Evolutionary conservation across 37 sponge, comb jelly and placozoan species (phyloP).

Genomic region (Crambe crambe): DNA sequence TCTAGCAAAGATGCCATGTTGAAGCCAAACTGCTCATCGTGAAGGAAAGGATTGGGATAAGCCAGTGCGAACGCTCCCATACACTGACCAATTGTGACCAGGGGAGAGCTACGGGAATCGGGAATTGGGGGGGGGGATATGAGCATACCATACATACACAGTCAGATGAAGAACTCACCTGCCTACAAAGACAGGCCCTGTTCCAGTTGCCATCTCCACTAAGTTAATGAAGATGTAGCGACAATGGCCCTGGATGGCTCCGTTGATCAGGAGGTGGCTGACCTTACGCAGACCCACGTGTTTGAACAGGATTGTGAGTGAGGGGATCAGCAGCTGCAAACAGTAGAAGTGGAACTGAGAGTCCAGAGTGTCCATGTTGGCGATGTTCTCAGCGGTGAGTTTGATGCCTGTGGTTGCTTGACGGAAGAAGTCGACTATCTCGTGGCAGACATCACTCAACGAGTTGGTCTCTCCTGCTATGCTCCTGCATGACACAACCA

Average conservation of each 20-base stretch:
- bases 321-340: constrained; percentile 35
- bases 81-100: constrained; percentile 50
- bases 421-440: constrained; percentile 30
- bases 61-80: constrained; percentile 37
- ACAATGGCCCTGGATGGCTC: constrained; percentile 28
- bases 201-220: constrained; percentile 35
- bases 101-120: constrained; percentile 30
- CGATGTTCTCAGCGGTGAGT: constrained; percentile 19
- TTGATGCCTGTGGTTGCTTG: constrained; percentile 13
- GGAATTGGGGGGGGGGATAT: background rate
- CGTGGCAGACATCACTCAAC: background rate
- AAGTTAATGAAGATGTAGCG: constrained; percentile 38
- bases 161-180: constrained; percentile 15
- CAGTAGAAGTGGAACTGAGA: constrained; percentile 40
- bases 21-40: constrained; percentile 27
- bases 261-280: constrained; percentile 17
- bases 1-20: constrained; percentile 7
- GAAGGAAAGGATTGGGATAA: constrained; percentile 31
- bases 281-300: constrained; percentile 7
- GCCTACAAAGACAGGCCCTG: constrained; percentile 37
- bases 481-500: background rate
- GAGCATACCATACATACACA: background rate
- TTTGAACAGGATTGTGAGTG: constrained; percentile 43
- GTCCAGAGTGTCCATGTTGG: background rate
- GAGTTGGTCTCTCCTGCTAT: background rate